Evolutionary conservation across 2,888 invertebrate species (phyloP).

Genomic region (Heterodera filipjevi): DNA sequence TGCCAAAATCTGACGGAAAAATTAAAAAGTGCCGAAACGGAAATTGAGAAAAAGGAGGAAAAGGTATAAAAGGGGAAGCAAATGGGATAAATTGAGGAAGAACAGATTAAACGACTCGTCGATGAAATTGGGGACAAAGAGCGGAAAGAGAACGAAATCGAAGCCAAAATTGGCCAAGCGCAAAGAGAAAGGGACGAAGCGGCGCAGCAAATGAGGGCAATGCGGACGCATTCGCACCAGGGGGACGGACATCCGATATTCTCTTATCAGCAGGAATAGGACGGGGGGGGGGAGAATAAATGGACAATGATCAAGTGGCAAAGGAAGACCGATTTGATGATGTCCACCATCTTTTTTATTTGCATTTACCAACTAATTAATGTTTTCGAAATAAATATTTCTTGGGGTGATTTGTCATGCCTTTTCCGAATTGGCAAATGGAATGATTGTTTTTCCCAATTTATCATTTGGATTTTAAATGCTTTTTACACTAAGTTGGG

Average conservation of each 20-base stretch:
- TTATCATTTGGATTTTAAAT: neutral
- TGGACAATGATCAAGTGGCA: too few relatives aligned
- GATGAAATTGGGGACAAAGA: slow-evolving; percentile 24
- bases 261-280: slow-evolving; percentile 16
- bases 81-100: slow-evolving; percentile 4
- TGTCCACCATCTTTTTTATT: too few relatives aligned
- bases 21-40: slow-evolving; percentile 39
- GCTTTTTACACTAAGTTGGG: neutral
- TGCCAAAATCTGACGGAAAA: slow-evolving; percentile 38
- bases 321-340: too few relatives aligned
- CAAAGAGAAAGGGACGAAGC: slow-evolving; percentile 21
- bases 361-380: too few relatives aligned
- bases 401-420: too few relatives aligned
- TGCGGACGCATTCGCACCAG: slow-evolving; percentile 15
- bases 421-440: too few relatives aligned
- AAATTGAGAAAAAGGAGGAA: slow-evolving; percentile 34
- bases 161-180: slow-evolving; percentile 29
- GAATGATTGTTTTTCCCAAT: too few relatives aligned
- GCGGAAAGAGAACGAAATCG: slow-evolving; percentile 15
- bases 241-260: slow-evolving; percentile 8
- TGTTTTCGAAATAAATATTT: too few relatives aligned
- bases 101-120: slow-evolving; percentile 31
- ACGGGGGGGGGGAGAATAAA: too few relatives aligned
- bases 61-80: slow-evolving; percentile 22
- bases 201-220: neutral